Evolutionary conservation across 35 echinoderm and acorn worm genomes (phyloP), one percentile per base, ranked within the genome.

Genomic region (Apostichopus parvimensis): DNA sequence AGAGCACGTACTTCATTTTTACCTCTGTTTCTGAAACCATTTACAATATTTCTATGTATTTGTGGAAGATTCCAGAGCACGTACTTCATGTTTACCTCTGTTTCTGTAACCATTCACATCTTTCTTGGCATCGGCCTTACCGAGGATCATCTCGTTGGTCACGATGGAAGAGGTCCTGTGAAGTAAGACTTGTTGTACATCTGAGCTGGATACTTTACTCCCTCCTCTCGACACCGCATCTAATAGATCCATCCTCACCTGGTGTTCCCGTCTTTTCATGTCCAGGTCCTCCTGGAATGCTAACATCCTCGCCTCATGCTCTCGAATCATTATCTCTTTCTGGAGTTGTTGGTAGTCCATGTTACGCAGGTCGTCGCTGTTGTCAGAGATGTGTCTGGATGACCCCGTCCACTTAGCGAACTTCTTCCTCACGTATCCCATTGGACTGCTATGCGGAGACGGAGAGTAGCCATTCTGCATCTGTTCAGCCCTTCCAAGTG

Each of bases 261-360:
- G 89, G 56, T 91, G 89, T 56, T 91, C 89, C 20, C 89, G n/a
- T 14, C 73, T 14, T 9, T 91, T 91, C 72, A 91, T 78, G 55
- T 91, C 89, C 53, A 91, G 20, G 34, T 91, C 89, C 73, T 91
- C 89, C 89, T 91, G 89, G 17, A 91, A 78, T 59, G 77, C 89
- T 5, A 59, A 5, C 89, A 91, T 91, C 11, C 89, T 53, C 13
- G 89, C 89, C 55, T 91, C 76, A n/a, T 91, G 89, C 55, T 91
- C 89, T 34, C 89, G n/a, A 8, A 91, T 91, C 89, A 91, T 77
- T 12, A 91, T 78, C 54, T 91, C 89, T 22, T 91, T 91, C 73
- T 91, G 89, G 20, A 79, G 72, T 26, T 91, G 72, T 53, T 91
- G 28, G 20, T 78, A 91, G 77, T 91, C 89, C 89, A 91, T 91